Conservation (phyloP, 2,797 vertebrate genomes). For the Rhinatrema bivittatum region DNA sequence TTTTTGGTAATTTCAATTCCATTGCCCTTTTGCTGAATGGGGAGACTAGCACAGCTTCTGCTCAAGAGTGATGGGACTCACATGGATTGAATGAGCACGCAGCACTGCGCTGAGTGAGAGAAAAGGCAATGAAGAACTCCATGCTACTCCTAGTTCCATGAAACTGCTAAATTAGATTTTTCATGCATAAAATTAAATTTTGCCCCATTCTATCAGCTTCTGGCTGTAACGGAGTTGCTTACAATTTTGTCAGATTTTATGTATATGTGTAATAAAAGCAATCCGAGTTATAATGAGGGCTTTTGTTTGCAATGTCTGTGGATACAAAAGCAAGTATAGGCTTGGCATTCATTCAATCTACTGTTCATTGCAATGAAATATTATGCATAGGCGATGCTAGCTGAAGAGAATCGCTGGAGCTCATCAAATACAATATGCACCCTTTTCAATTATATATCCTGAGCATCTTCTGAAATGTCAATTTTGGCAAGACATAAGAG, state of each 20-base stretch:
- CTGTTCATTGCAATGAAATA: constrained; percentile 12
- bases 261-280: constrained; percentile 39
- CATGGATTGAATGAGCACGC: neutral
- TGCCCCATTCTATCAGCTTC: constrained; percentile 39
- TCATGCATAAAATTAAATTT: constrained; percentile 60
- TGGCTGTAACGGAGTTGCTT: constrained; percentile 39
- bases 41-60: neutral
- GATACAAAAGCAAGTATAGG: constrained; percentile 27
- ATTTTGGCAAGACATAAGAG: neutral
- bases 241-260: constrained; percentile 50
- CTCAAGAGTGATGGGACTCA: neutral
- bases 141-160: constrained; percentile 37
- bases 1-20: neutral
- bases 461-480: constrained; percentile 13
- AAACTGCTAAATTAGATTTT: constrained; percentile 51
- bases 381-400: constrained; percentile 4
- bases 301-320: constrained; percentile 39
- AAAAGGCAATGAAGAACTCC: constrained; percentile 3
- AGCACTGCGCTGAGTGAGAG: neutral
- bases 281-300: constrained; percentile 28
- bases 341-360: neutral
- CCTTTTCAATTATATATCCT: constrained; percentile 11
- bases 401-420: constrained; percentile 9
- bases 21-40: constrained; percentile 12
- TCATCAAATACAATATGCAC: neutral